Evolutionary conservation across 2,113 vertebrate genomes (phyloP), one percentile per base, ranked within the genome.

Genomic region (Gadus macrocephalus): DNA sequence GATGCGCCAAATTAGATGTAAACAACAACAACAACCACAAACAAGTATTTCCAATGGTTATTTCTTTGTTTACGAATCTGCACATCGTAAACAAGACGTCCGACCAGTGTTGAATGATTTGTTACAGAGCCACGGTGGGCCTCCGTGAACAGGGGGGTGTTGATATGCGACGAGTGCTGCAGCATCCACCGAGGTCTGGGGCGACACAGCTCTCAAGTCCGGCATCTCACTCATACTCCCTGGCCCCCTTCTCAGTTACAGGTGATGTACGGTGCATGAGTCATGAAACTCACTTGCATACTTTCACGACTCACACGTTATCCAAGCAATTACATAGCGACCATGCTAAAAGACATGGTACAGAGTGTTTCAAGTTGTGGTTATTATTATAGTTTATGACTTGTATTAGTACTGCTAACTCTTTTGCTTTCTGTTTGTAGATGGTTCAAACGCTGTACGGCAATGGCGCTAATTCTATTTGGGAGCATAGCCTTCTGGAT

Each of bases 401-500:
- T 35, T 35, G 31, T 35, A 35, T 35, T 35, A 35, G 4, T 35
- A 35, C 31, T 35, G 31, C 31, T 35, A 35, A 35, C 31, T 35
- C 31, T 35, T 35, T 35, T 31, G 28, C 58, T 71, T 72, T 56
- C 25, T 64, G 9, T 75, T 78, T 78, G 8, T 81, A 99, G 97
- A 99, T 98, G 97, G 95, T 98, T 63, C 96, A 98, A 86, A 97
- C 94, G 0, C 89, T 98, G 70, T 98, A 95, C 75, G 95, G 93
- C 70, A 98, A 99, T 71, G 96, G 96, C 68, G 96, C 97, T 35
- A 99, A 98, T 85, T 98, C 97, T 78, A 99, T 99, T 83, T 99
- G 97, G 97, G 97, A 99, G 62, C 97, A 99, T 76, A 96, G 94
- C 0, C 85, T 99, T 87, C 91, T 99, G 86, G 97, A 99, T 79